Evolutionary conservation across 2,888 invertebrate species (phyloP), one percentile per base, ranked within the genome.

Genomic region (Phasia obesa): DNA sequence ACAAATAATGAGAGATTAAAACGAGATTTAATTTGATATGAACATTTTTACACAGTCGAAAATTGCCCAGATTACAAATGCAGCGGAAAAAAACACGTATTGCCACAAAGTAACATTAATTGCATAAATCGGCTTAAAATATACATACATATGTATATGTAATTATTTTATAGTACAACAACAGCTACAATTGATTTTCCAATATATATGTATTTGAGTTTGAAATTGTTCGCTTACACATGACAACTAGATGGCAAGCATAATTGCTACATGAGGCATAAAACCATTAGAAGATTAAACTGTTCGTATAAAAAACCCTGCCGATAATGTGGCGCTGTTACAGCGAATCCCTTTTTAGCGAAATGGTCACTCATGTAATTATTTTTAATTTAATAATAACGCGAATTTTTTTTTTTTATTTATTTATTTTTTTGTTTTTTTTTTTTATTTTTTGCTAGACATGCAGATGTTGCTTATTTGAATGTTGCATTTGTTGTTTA

Each of bases 101-200:
- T 79, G 71, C 84, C 76, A 76, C 82, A 84, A 65, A 75, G 80
- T 76, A 87, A 87, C 86, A 71, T 76, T 89, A 89, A 89, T 89
- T 88, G 87, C 86, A 85, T 86, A 88, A 89, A 89, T 88, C 89
- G 88, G 90, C 88, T 89, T 89, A 88, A 88, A 83, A 79, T 75
- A 57, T 31, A 67, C 53, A 80, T n/a, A n/a, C n/a, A n/a, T n/a
- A n/a, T n/a, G n/a, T n/a, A n/a, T n/a, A n/a, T n/a, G n/a, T n/a
- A n/a, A n/a, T 64, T 71, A 55, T 21, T 27, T 53, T 17, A 86
- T 60, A 74, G 51, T 55, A 19, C 44, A 27, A 19, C 44, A 78
- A 69, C 78, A 73, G 47, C 49, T 65, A 42, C 59, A 60, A 51
- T 57, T 67, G 17, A 21, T 23, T 21, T 65, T 55, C 15, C n/a